Evolutionary conservation across 2,888 invertebrate species (phyloP).

Genomic region (Campoletis raptor): DNA sequence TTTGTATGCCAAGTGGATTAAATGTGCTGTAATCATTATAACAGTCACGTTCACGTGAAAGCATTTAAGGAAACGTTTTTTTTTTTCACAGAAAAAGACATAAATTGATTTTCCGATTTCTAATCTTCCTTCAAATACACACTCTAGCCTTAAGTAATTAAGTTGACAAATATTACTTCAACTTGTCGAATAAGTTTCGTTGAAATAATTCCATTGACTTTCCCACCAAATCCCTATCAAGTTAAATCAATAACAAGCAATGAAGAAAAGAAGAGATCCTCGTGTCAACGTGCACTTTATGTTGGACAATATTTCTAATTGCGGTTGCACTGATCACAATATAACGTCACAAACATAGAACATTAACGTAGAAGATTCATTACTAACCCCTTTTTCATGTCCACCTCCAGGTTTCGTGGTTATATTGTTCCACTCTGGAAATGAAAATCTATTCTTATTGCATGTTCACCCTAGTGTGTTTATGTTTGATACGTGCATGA

Average conservation of each 20-base stretch:
- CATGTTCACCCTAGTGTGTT: background rate
- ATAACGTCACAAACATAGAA: background rate
- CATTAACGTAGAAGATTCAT: conserved; percentile 1
- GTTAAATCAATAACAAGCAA: background rate
- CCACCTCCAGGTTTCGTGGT: background rate
- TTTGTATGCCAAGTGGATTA: background rate
- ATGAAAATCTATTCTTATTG: conserved; percentile 7
- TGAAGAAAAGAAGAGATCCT: background rate
- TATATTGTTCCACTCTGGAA: conserved; percentile 5
- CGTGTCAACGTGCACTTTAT: background rate
- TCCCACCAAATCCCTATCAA: background rate
- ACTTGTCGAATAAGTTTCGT: background rate
- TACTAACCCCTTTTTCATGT: background rate
- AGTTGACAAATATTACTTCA: background rate
- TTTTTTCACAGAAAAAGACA: background rate
- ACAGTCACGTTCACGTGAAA: background rate
- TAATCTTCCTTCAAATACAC: background rate
- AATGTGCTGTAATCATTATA: background rate
- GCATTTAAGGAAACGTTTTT: background rate
- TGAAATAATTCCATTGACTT: background rate
- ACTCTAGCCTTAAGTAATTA: background rate
- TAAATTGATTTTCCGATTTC: background rate
- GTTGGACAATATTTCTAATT: conserved; percentile 22
- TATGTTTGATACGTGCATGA: background rate
- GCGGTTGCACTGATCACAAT: background rate